Evolutionary conservation across 2,888 invertebrate genomes (phyloP).

Genomic region (Lepidonotus clava): DNA sequence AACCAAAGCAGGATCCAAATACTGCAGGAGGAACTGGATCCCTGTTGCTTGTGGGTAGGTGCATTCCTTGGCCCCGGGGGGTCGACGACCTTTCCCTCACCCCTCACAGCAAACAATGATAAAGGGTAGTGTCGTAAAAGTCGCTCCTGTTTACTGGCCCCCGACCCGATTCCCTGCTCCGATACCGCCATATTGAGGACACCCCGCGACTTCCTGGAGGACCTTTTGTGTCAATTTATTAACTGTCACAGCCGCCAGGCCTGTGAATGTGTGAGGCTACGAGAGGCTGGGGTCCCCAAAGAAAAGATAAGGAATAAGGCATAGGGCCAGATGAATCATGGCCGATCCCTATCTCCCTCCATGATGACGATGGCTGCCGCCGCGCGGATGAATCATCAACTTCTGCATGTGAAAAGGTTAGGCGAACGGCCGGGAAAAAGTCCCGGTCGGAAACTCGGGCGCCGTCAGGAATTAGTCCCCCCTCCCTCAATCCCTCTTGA

Average conservation of each 20-base stretch:
- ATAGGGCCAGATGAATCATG: slow-evolving; percentile 22
- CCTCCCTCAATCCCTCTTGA: background rate
- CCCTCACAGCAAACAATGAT: slow-evolving; percentile 10
- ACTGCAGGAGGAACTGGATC: background rate
- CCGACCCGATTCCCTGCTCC: background rate
- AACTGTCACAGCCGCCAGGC: slow-evolving; percentile 19
- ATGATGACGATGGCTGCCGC: background rate
- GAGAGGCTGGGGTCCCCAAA: background rate
- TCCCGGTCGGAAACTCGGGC: background rate
- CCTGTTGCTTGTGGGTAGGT: background rate
- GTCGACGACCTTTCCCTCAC: background rate
- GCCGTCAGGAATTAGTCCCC: background rate
- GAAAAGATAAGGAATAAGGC: slow-evolving; percentile 41
- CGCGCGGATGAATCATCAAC: slow-evolving; percentile 42
- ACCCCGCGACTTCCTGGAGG: background rate
- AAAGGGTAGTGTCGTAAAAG: background rate
- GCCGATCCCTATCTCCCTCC: slow-evolving; percentile 12
- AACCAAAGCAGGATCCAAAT: background rate
- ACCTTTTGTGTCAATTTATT: slow-evolving; percentile 39
- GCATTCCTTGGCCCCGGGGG: background rate
- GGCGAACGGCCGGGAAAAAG: background rate
- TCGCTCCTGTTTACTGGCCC: background rate
- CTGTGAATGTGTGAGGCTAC: slow-evolving; percentile 21
- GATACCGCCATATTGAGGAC: background rate
- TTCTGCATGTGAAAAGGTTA: slow-evolving; percentile 22